These are phyloP conservation scores for Aurelia aurita complex sp. Pacific DNA, from an alignment of 30 jellyfish, hydroid and myxozoan species.

Conservation along the genomic window DNA sequence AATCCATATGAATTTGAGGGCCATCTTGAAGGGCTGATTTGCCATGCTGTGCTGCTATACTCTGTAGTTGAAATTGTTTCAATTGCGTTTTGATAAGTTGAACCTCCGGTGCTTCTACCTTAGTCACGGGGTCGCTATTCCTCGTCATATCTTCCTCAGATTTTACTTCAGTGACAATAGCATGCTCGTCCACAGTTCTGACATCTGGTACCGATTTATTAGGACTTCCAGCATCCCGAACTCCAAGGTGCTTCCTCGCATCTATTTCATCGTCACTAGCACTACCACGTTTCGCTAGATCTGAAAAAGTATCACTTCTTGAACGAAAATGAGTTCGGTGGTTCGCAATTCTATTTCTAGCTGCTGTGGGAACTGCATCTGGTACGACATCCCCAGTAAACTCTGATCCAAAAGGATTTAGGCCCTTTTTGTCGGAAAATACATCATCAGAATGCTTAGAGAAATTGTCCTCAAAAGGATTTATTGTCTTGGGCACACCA, in stretches of 20 bases:
- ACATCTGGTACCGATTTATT: slow-evolving; percentile 56
- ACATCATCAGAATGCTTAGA: not conserved
- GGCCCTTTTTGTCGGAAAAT: not conserved
- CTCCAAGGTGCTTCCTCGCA: slow-evolving; percentile 6
- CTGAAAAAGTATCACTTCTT: slow-evolving; percentile 85
- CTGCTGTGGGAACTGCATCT: slow-evolving; percentile 7
- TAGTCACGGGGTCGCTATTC: too few species aligned
- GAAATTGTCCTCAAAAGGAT: slow-evolving; percentile 81
- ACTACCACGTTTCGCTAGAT: slow-evolving; percentile 54
- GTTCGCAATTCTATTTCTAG: slow-evolving; percentile 17
- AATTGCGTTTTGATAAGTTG: not conserved
- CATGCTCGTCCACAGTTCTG: slow-evolving; percentile 8
- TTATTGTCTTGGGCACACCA: not conserved
- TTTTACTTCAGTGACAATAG: not conserved
- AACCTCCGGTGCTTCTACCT: not conserved
- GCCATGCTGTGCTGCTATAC: not conserved
- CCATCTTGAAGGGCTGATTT: not conserved
- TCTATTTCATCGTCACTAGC: slow-evolving; percentile 27
- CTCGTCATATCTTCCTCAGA: not conserved
- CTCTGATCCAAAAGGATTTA: slow-evolving; percentile 60
- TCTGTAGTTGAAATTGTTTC: not conserved
- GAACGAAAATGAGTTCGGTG: slow-evolving; percentile 84
- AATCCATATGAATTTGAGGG: slow-evolving; percentile 13
- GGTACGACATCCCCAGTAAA: slow-evolving; percentile 23
- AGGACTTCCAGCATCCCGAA: slow-evolving; percentile 35